Evolutionary conservation across 2,797 vertebrate genomes (phyloP), one percentile per base, ranked within the genome.

Genomic region (Sebastes itinus): DNA sequence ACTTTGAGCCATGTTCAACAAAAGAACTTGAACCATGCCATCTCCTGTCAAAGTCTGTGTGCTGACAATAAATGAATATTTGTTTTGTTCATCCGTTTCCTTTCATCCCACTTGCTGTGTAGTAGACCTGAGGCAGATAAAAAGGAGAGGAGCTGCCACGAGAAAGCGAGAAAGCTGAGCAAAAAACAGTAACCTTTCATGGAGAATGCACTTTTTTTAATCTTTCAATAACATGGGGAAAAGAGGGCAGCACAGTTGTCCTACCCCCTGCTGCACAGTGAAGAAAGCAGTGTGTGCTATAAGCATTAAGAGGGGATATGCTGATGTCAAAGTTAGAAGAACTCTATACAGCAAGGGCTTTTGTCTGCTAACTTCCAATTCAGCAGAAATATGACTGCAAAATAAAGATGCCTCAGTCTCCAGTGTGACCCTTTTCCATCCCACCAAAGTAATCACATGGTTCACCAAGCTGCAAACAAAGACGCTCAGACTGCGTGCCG

Each of bases 91-190:
- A 86, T 86, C 46, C 28, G 58, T 65, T 88, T 87, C 78, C 90
- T 95, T 96, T 95, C 92, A 94, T 95, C 95, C 91, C 87, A 87
- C 89, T 92, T 81, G 54, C 72, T 78, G 81, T 88, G 88, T 91
- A 88, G 83, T 32, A 89, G 81, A 92, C 90, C 88, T 82, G 81
- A 78, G 80, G 80, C 30, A 86, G 84, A 89, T 89, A 87, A 86
- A 83, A 85, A 75, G 59, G 30, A 75, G 75, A 85, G 58, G 76
- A 81, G 86, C 90, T 75, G 89, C 90, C 79, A 81, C 1, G 73
- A 81, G 77, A 84, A 78, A 90, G 87, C 85, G 73, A 81, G 77
- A 84, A 78, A 90, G 87, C 86, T 91, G 89, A 80, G 84, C 72
- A 62, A 77, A 77, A 87, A 72, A 42, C 42, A 63, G 64, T 65